Percentiles rank a stretch among this genome's conserved stretches.
These are phyloP conservation scores for Reticulitermes lucifugus DNA, from an alignment of 2,888 invertebrate genomes.

Conservation along the genomic window DNA sequence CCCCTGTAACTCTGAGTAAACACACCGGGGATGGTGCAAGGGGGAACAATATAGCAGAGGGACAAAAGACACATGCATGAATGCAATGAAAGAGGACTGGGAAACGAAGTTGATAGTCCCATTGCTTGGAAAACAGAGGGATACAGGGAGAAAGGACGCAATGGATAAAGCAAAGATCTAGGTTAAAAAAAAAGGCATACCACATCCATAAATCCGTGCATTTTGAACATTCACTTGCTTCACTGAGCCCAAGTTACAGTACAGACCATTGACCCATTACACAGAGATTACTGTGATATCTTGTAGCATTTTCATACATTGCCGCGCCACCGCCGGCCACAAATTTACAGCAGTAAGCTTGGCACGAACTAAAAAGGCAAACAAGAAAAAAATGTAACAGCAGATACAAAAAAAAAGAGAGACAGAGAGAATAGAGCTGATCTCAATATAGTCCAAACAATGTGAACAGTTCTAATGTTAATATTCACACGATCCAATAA, in stretches of 20 bases:
- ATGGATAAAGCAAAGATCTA: not conserved
- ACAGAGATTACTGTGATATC: conserved; percentile 21
- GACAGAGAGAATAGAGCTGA: not conserved
- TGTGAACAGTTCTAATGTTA: not conserved
- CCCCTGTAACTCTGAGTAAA: conserved; percentile 35
- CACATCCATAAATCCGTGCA: not conserved
- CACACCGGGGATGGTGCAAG: not conserved
- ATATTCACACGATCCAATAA: not conserved
- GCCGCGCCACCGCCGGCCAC: not conserved
- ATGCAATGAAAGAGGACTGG: conserved; percentile 24
- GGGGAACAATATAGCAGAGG: not conserved
- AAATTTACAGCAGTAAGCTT: not conserved
- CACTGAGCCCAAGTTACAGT: not conserved
- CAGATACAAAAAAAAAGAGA: too few species aligned
- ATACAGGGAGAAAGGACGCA: not conserved
- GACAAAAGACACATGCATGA: conserved; percentile 11
- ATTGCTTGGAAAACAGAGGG: conserved; percentile 42
- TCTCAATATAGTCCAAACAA: not conserved
- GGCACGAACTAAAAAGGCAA: not conserved
- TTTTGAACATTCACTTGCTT: conserved; percentile 16
- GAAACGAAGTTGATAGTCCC: conserved; percentile 28
- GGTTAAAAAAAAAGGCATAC: not conserved
- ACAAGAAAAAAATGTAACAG: too few species aligned
- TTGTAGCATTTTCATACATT: conserved; percentile 17
- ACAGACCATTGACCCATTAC: conserved; percentile 26